Base-by-base conservation (phyloP, 2,888 invertebrate species). In the Hypomecis punctinalis region DNA sequence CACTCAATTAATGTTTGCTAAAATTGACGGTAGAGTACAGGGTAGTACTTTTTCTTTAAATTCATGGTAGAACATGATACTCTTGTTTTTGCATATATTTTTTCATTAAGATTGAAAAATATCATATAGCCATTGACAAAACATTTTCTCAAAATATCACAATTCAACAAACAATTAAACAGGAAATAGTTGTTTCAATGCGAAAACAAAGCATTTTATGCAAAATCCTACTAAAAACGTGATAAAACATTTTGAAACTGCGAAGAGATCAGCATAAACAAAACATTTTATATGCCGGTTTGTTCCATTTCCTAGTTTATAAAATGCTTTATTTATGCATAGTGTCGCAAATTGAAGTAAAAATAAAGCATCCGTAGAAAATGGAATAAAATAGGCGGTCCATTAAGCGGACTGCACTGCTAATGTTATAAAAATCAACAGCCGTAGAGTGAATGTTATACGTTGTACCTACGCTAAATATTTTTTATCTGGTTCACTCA, bases 221-320 rank as follows among this genome's bases (percentile, higher is more conserved):
- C 45, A 37, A 45, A 45, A 37, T 42, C 23, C 37, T 5, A 49
- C 55, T 40, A 33, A 56, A 47, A 39, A 23, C 61, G 55, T 55
- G 55, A 49, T 43, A 55, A n/a, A 61, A 37, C 49, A 54, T 55
- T 61, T 49, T 8, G 7, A 49, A 43, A n/a, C 47, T 23, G 7
- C 43, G 37, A 49, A 43, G 13, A 35, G 13, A 10, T 4, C 11
- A 36, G 40, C 47, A 49, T 61, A 37, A 37, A 49, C 53, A 49
- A 55, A 61, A 43, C 61, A 55, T 61, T 54, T n/a, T 10, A 53
- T 35, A 35, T 33, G 37, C 52, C 13, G n/a, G n/a, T n/a, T n/a
- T n/a, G n/a, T n/a, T n/a, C n/a, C n/a, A n/a, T n/a, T n/a, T n/a
- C n/a, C n/a, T n/a, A n/a, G n/a, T n/a, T n/a, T n/a, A n/a, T n/a